phyloP scores from a whole-genome alignment of 2,797 vertebrate genomes.

The Psittacula derbiana region DNA sequence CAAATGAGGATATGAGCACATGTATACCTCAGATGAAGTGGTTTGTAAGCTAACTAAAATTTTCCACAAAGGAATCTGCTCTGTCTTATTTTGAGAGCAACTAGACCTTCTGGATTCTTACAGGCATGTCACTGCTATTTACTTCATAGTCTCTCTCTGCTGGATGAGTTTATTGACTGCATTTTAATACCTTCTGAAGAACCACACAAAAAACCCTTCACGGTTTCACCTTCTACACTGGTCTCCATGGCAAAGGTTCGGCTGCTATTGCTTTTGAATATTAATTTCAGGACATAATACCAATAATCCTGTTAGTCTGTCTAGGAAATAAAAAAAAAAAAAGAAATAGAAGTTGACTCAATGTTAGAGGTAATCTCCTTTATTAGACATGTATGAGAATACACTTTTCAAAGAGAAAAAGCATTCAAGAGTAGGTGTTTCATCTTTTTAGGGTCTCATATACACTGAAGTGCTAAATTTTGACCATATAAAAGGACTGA shows the following conservation, averaged over 20 bases:
- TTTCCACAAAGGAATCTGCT: background rate
- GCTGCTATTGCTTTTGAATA: constrained; percentile 29
- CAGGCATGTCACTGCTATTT: background rate
- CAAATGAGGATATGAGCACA: background rate
- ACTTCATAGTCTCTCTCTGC: background rate
- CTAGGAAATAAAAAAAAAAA: background rate
- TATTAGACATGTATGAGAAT: background rate
- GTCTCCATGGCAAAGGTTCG: background rate
- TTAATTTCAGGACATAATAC: constrained; percentile 14
- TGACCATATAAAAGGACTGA: background rate
- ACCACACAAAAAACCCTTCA: background rate
- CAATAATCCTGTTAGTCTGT: constrained; percentile 34
- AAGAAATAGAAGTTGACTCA: background rate
- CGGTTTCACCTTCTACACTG: background rate
- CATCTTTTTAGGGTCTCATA: background rate
- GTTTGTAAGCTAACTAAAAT: background rate
- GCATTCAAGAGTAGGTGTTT: background rate
- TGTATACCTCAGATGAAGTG: background rate
- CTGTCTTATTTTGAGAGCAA: background rate
- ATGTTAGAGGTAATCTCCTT: constrained; percentile 4
- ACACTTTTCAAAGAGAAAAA: background rate
- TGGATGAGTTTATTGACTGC: constrained; percentile 9
- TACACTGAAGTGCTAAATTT: background rate
- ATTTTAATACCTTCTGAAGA: constrained; percentile 24
- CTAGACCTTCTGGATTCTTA: background rate